Evolutionary conservation across 2,113 vertebrate genomes (phyloP).

Genomic region (Megaptera novaeangliae): DNA sequence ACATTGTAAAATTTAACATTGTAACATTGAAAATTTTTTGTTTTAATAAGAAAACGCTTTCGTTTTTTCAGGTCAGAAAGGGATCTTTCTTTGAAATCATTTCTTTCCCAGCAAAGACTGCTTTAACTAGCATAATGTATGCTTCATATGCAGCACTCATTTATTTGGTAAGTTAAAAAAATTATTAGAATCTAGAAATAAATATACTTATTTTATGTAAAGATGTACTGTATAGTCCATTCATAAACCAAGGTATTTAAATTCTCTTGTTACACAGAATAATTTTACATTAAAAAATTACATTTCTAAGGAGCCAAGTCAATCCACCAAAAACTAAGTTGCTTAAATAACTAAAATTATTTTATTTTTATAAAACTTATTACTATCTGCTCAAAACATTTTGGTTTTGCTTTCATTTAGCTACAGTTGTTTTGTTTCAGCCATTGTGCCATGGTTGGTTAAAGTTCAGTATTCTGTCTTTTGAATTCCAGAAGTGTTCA

Average conservation of each 20-base stretch:
- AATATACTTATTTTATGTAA: neutral
- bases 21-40: neutral
- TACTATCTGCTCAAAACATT: neutral
- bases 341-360: slow-evolving; percentile 20
- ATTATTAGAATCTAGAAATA: neutral
- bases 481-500: neutral
- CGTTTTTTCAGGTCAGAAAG: slow-evolving; percentile 38
- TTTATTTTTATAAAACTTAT: neutral
- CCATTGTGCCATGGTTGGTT: neutral
- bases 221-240: neutral
- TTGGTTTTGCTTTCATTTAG: neutral
- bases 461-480: neutral
- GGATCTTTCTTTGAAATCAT: slow-evolving; percentile 52
- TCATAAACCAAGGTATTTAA: neutral
- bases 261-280: slow-evolving; percentile 1
- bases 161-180: slow-evolving; percentile 43
- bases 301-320: slow-evolving; percentile 8
- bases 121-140: slow-evolving; percentile 12
- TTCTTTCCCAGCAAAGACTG: slow-evolving; percentile 65
- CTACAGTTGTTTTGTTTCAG: neutral
- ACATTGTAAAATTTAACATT: neutral
- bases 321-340: neutral
- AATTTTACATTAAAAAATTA: neutral
- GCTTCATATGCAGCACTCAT: slow-evolving; percentile 67
- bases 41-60: neutral